Percentiles rank a stretch among this genome's conserved stretches.
phyloP scores from a whole-genome alignment of 2,113 vertebrate species.

The Stegastes partitus region DNA sequence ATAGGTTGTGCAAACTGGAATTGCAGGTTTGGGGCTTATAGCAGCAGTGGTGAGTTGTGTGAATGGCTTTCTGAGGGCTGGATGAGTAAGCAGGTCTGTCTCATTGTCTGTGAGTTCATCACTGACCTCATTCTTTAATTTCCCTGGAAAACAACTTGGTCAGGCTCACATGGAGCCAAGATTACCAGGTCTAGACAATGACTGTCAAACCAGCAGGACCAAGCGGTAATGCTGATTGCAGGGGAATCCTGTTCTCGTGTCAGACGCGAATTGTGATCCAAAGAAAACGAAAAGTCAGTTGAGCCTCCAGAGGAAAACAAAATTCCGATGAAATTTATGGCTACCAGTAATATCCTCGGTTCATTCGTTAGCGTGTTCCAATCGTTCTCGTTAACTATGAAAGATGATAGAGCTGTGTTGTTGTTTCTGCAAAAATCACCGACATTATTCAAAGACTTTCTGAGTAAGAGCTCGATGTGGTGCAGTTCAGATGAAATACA shows the following conservation, averaged over 20 bases:
- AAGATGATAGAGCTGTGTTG: background rate
- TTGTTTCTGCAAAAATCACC: background rate
- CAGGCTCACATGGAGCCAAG: constrained; percentile 43
- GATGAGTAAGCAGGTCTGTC: constrained; percentile 70
- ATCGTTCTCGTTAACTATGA: background rate
- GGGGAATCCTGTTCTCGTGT: constrained; percentile 21
- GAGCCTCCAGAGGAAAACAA: constrained; percentile 7
- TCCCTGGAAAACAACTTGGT: constrained; percentile 60
- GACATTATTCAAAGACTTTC: no score
- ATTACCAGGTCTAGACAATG: constrained; percentile 64
- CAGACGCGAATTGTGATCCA: constrained; percentile 18
- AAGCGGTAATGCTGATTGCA: constrained; percentile 21
- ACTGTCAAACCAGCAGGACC: constrained; percentile 34
- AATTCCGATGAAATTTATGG: background rate
- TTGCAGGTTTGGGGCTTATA: constrained; percentile 61
- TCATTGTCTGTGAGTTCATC: constrained; percentile 69
- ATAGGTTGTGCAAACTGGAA: constrained; percentile 69
- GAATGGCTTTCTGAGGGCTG: constrained; percentile 33
- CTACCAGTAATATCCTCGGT: no score
- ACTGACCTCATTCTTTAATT: constrained; percentile 75
- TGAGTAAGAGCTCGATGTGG: no score
- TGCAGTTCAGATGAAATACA: background rate
- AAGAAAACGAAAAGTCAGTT: background rate
- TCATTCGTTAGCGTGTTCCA: no score
- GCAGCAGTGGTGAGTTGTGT: constrained; percentile 30